Conservation (phyloP, 1,140 invertebrate genomes). For the Cydia pomonella region DNA sequence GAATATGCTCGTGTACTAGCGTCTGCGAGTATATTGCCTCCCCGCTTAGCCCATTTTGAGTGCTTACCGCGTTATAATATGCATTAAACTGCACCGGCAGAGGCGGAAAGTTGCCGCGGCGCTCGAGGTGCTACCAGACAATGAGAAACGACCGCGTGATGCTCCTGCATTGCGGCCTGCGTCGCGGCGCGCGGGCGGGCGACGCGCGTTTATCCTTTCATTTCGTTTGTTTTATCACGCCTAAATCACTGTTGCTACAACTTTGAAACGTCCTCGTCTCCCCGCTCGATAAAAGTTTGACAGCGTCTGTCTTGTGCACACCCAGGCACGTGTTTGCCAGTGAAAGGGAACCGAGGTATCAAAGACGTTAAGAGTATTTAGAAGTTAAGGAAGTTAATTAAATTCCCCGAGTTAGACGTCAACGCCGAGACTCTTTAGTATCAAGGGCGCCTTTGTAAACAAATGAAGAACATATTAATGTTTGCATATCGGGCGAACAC, state of each 20-base stretch:
- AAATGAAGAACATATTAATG: constrained; percentile 71
- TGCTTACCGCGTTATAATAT: constrained; percentile 76
- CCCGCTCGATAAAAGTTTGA: constrained; percentile 71
- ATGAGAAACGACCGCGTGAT: constrained; percentile 76
- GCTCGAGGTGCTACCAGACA: constrained; percentile 69
- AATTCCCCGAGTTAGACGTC: constrained; percentile 75
- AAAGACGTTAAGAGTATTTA: constrained; percentile 80
- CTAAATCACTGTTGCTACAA: constrained; percentile 75
- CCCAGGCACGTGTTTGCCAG: constrained; percentile 65
- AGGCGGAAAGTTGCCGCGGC: constrained; percentile 63
- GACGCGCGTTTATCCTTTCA: constrained; percentile 47
- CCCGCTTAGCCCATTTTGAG: constrained; percentile 66
- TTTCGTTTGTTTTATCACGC: constrained; percentile 74
- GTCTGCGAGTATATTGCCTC: constrained; percentile 64
- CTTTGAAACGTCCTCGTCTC: constrained; percentile 48
- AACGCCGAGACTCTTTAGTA: constrained; percentile 68
- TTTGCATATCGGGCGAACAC: constrained; percentile 70
- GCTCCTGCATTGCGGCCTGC: constrained; percentile 70
- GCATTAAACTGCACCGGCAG: constrained; percentile 69
- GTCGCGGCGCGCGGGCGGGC: constrained; percentile 32
- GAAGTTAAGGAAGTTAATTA: constrained; percentile 80
- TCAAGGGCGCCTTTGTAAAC: constrained; percentile 73
- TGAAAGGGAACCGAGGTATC: constrained; percentile 72
- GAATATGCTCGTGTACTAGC: constrained; percentile 55
- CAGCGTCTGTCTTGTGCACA: constrained; percentile 71